Evolutionary conservation across 1,140 invertebrate species (phyloP), one percentile per base, ranked within the genome.

Genomic region (Wiebesia pumilae): DNA sequence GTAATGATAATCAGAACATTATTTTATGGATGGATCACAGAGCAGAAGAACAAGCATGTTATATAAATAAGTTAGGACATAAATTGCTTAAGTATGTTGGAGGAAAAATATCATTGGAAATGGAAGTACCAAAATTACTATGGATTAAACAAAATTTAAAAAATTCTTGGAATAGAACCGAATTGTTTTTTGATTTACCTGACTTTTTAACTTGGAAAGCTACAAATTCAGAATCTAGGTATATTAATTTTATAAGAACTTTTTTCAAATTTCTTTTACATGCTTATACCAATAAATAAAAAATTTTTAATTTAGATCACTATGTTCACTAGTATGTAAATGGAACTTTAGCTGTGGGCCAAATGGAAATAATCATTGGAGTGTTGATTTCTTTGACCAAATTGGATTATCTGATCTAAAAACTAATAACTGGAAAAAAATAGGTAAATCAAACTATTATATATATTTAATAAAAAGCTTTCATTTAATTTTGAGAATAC

Each of bases 21-120:
- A 97, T 99, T 54, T 96, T 99, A 93, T 99, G 98, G 98, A 97
- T 99, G 97, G 98, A 99, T 92, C 98, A 99, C 91, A 94, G 98
- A 89, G 98, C 98, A 4, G 93, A 95, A 33, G 91, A 95, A 73
- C 97, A 99, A 94, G 97, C 98, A 0, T 95, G 96, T 30, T 93
- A 95, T 33, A 99, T 99, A 24, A 99, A 99, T 92, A 94, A 94
- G 47, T 95, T 95, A 0, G 93, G 95, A 30, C 97, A 99, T 94
- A 90, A 95, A 38, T 95, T 98, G 19, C 94, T 99, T 0, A 95
- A 96, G 87, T 98, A 97, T 94, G 97, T 98, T 14, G 98, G 98
- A 16, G 98, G 98, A 1, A 97, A 96, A 92, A 96, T 99, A 16
- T 99, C 98, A 0, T 94, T 98, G 12, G 98, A 99, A 95, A 99